These are phyloP conservation scores for Aptenodytes forsteri DNA, from an alignment of 2,113 vertebrate genomes.

Conservation along the genomic window DNA sequence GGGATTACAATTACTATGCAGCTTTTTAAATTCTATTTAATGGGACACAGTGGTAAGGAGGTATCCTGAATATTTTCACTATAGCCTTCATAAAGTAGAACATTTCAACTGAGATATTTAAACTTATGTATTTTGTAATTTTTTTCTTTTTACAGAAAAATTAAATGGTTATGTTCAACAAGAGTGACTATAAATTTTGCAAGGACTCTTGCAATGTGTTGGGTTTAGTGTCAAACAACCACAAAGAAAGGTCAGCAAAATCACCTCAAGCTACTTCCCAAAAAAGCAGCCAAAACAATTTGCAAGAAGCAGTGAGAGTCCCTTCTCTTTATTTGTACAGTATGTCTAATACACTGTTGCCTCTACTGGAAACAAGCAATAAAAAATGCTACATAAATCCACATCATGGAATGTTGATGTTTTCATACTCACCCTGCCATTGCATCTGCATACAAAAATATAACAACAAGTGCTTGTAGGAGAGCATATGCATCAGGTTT, in stretches of 20 bases:
- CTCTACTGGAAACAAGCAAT: conserved; percentile 18
- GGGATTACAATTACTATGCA: background rate
- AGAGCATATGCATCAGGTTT: background rate
- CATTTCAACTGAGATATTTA: background rate
- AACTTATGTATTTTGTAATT: fast-evolving
- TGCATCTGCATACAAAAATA: conserved; percentile 41
- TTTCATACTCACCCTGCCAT: conserved; percentile 42
- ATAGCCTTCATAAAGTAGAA: background rate
- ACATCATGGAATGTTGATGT: background rate
- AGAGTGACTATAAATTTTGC: background rate
- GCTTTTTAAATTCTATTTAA: background rate
- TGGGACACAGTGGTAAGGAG: background rate
- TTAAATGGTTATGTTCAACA: background rate
- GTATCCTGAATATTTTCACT: background rate
- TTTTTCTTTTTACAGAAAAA: background rate
- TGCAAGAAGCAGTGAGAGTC: background rate
- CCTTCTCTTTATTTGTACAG: background rate
- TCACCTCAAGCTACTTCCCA: background rate
- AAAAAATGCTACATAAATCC: conserved; percentile 34
- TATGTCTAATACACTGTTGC: background rate
- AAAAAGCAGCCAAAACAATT: background rate
- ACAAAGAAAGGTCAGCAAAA: background rate
- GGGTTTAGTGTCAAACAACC: background rate
- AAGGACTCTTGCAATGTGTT: background rate
- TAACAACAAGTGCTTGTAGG: conserved; percentile 38